Evolutionary conservation across 2,797 vertebrate species (phyloP), one percentile per base, ranked within the genome.

Genomic region (Ctenochaetus hawaiiensis): DNA sequence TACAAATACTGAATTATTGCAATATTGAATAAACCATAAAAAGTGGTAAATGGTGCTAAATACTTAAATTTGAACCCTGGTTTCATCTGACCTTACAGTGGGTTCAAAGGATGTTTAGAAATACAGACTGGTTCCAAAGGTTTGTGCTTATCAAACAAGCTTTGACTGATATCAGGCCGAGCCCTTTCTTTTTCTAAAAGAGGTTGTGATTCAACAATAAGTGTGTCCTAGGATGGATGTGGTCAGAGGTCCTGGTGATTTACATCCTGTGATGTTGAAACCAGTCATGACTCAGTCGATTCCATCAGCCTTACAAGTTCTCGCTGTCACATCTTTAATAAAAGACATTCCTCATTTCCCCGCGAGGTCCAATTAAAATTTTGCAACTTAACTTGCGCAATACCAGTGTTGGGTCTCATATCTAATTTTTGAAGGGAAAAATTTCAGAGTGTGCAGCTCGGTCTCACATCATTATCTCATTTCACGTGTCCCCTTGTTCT

Each of bases 251-350:
- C 47, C 51, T 16, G 8, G 45, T 54, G 68, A 84, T 80, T 82
- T 69, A 65, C 30, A 61, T 68, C 51, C 60, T 34, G 34, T 67
- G 16, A 76, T 45, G 54, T 34, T 67, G 43, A 74, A 61, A 74
- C 9, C 26, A 52, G 63, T 68, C 49, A 39, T 90, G 83, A 89
- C 78, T 89, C 82, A 80, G 49, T 69, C 14, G 34, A 49, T 75
- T 80, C 67, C 70, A 78, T 26, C 53, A 26, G 67, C 53, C 12
- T 73, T 14, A 67, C 39, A 54, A 56, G 57, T 65, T 68, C 39
- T 61, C 43, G 22, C 78, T 26, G 44, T 63, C 39, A 72, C 43
- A 37, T 12, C 65, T 67, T 78, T 10, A 70, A 67, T 81, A 47
- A 67, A 37, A 73, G 7, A 70, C 56, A 67, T 54, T 18, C 11